Evolutionary conservation across 2,888 invertebrate genomes (phyloP).

Genomic region (Torymus texanus): DNA sequence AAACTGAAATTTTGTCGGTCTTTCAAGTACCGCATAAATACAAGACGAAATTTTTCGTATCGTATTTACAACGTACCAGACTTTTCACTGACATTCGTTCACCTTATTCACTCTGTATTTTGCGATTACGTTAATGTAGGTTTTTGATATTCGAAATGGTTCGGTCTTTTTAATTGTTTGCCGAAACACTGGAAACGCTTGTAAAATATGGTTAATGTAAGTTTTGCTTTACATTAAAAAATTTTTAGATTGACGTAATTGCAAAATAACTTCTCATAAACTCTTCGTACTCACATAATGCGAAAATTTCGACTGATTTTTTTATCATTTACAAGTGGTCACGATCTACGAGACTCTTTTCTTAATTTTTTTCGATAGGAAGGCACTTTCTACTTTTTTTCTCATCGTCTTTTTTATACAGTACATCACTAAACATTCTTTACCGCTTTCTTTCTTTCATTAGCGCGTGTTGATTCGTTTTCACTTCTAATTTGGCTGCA

Average conservation of each 20-base stretch:
- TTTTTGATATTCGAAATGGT: conserved; percentile 49
- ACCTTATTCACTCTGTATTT: conserved; percentile 58
- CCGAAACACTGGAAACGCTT: conserved; percentile 39
- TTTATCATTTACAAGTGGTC: conserved; percentile 73
- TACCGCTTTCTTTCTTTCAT: conserved; percentile 58
- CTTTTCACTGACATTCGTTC: conserved; percentile 59
- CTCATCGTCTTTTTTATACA: conserved; percentile 85
- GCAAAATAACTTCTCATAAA: conserved; percentile 44
- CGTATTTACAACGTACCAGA: conserved; percentile 56
- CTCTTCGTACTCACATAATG: conserved; percentile 58
- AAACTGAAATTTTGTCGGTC: conserved; percentile 73
- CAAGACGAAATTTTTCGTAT: conserved; percentile 51
- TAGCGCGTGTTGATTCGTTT: conserved; percentile 51
- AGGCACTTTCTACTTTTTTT: conserved; percentile 88
- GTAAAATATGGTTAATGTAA: conserved; percentile 38
- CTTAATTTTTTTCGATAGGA: conserved; percentile 77
- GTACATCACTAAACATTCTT: conserved; percentile 68
- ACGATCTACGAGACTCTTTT: conserved; percentile 75
- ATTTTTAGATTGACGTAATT: conserved; percentile 46
- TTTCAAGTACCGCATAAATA: conserved; percentile 60
- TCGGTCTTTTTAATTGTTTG: background rate
- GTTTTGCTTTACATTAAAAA: conserved; percentile 46
- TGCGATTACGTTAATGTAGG: conserved; percentile 59
- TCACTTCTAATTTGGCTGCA: conserved; percentile 53
- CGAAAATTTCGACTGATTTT: conserved; percentile 72